Percentiles rank a stretch among this genome's conserved stretches.
Conservation (phyloP, 2,797 vertebrate genomes). For the Podargus strigoides region DNA sequence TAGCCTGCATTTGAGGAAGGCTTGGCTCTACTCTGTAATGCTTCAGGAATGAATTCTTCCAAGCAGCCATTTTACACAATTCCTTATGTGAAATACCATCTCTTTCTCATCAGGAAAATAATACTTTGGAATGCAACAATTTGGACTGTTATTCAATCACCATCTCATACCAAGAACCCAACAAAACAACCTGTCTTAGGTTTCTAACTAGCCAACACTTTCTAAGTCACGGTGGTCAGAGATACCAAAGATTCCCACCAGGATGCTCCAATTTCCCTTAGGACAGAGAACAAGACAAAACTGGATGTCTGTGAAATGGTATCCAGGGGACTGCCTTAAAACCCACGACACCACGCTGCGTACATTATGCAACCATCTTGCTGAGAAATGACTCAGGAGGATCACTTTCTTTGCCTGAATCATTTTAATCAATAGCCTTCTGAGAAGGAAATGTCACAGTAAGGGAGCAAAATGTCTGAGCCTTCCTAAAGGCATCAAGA, state of each 20-base stretch:
- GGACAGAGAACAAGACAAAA: not conserved
- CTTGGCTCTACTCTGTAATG: not conserved
- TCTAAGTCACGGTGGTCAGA: not conserved
- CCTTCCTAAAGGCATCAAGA: not conserved
- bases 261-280: not conserved
- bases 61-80: not conserved
- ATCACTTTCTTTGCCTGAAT: constrained; percentile 49
- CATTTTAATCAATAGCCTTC: constrained; percentile 62
- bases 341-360: not conserved
- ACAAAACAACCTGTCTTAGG: not conserved
- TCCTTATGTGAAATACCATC: not conserved
- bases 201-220: not conserved
- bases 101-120: not conserved
- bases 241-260: not conserved
- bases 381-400: constrained; percentile 58
- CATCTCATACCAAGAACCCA: not conserved
- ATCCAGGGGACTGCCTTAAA: not conserved
- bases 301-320: not conserved
- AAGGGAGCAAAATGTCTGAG: constrained; percentile 34
- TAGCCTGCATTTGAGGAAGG: not conserved
- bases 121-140: not conserved
- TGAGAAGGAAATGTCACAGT: constrained; percentile 43
- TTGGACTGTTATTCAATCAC: not conserved
- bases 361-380: constrained; percentile 16
- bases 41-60: not conserved